Base-by-base conservation (phyloP, 2,797 vertebrate genomes). In the Ctenopoma multispine region DNA sequence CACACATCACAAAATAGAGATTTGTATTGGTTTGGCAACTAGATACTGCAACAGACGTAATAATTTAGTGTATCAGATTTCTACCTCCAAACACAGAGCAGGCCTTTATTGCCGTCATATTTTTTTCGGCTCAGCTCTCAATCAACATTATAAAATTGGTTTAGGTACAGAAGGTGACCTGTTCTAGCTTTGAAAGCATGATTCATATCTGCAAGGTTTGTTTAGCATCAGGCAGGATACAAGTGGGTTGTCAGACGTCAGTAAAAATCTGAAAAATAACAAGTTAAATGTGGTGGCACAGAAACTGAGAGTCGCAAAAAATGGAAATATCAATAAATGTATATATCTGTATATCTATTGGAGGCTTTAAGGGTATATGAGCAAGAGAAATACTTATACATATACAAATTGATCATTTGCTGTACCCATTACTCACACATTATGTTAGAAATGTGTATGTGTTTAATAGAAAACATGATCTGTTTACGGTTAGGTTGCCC, bases 41-140 rank as follows among this genome's bases (percentile, higher is more conserved):
- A 7, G 51, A 68, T 69, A 3, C 18, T 46, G n/a, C 10, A 65
- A 54, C 61, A 27, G 4, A 63, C 73, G 80, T 79, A 75, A 90
- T 75, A 60, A 69, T 73, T 48, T 47, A 17, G 14, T 41, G 40
- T 15, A 64, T 82, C 59, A 44, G 43, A 77, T 77, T 75, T 75
- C 49, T 59, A 43, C 54, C 31, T 67, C 34, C 20, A 69, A 29
- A 54, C 36, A 58, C 5, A 70, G 57, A 82, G 40, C 49, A 57
- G 27, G 17, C 7, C 6, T 62, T 38, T 27, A 31, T 20, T 74
- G 71, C 20, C 58, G 11, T 59, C 3, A 36, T 27, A 1, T 9
- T 43, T 34, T 3, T 47, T 46, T 73, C 57, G 47, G 49, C 60
- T 63, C 40, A 17, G 51, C 40, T 74, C 49, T 53, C 60, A 29